Evolutionary conservation across 2,113 vertebrate species (phyloP), one percentile per base, ranked within the genome.

Genomic region (Centropus unirufus): DNA sequence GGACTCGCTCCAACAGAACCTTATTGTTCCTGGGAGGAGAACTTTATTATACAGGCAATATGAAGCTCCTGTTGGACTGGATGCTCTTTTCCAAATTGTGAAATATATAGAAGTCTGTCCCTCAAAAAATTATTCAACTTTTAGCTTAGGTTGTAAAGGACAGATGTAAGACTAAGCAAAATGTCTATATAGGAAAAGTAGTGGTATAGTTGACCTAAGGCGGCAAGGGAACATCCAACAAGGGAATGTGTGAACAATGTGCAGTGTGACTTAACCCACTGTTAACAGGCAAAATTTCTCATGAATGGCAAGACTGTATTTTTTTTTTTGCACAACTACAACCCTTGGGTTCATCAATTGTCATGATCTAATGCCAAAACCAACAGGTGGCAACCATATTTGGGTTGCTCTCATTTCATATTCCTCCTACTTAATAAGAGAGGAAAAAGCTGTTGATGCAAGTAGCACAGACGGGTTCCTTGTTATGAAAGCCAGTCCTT

Each of bases 381-480:
- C 83, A 80, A 92, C 96, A 98, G 97, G 96, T 96, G 94, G 97
- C 77, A 92, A 85, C 81, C 87, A 69, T 87, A 95, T 96, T 95
- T 90, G 92, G 90, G 81, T 73, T 94, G 92, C 81, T 97, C 91
- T 83, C 81, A 88, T 82, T 83, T 82, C 55, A 46, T 85, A 94
- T 95, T 92, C 96, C 96, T 95, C 97, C 96, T 92, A 94, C 97
- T 96, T 95, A 86, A 80, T 89, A 85, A 46, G 85, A 94, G 91
- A 91, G 87, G 79, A 62, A 68, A 91, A 86, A 91, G 76, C 70
- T 93, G 92, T 74, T 93, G 90, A 91, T 94, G 68, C 86, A 83
- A 96, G 87, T 55, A 66, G 49, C 93, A 82, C 90, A 95, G 93
- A 93, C 72, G 24, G 93, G 87, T 80, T 89, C 80, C 75, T 54